Evolutionary conservation across 2,797 vertebrate species (phyloP), one percentile per base, ranked within the genome.

Genomic region (Gouania willdenowi): DNA sequence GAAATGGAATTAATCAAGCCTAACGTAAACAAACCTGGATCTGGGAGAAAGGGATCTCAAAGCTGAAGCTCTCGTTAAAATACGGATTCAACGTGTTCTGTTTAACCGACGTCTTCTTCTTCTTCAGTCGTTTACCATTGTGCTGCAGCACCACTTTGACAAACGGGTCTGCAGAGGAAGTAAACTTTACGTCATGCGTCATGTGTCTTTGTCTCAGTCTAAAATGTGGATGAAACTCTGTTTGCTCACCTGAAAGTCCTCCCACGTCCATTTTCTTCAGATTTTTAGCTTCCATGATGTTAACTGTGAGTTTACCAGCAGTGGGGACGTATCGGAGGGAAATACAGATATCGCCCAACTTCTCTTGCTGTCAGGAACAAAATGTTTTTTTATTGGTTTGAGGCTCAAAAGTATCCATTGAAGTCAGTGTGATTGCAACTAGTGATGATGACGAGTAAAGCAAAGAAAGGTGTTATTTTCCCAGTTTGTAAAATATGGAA

Each of bases 41-140:
- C 77, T 93, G 92, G 36, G 92, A 92, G 40, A 94, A 94, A n/a
- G 93, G 90, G 47, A 94, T 90, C 81, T 95, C 93, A 6, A 95
- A 95, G 75, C 93, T 95, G 49, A 95, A 95, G 59, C 93, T 93
- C 52, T 95, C 93, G 0, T 94, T 95, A 77, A 94, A 95, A 51
- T 95, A 95, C 2, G 93, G 93, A 54, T 94, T 95, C 60, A 95
- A 82, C 0, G 93, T 95, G 73, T 95, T 95, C 61, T 94, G 92
- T 69, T 94, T 95, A 16, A 94, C 92, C 1, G 93, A 89, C 0
- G 93, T 93, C 85, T 95, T 95, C 86, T 95, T 95, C 77, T 95
- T 94, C 70, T 93, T 91, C 41, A 95, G 66, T 9, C 93, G 83
- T 37, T 93, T 95, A 25, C 91, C 91, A 0, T 92, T 91, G 75